phyloP scores from a whole-genome alignment of 2,113 vertebrate species.

The Dicrurus megarhynchus region DNA sequence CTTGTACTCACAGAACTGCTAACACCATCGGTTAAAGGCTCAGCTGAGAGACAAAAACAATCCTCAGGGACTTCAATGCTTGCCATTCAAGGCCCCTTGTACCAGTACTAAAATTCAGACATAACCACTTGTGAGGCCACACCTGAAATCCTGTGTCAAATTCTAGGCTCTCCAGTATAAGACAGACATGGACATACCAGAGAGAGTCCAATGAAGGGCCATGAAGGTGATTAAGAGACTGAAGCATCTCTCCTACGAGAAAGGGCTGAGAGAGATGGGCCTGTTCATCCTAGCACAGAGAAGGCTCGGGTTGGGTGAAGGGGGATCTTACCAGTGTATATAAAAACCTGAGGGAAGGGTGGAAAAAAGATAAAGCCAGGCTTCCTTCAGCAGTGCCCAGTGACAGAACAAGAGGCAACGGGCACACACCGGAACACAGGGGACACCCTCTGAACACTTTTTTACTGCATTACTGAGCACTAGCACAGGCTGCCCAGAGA shows the following conservation, averaged over 20 bases:
- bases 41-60: neutral
- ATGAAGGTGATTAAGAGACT: neutral
- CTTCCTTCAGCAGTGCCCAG: neutral
- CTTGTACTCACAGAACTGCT: neutral
- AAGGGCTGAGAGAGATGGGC: neutral
- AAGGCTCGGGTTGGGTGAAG: neutral
- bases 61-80: neutral
- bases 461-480: neutral
- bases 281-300: neutral
- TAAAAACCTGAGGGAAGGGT: neutral
- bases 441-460: neutral
- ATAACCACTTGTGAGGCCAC: neutral
- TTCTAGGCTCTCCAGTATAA: neutral
- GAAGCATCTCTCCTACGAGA: neutral
- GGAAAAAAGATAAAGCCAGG: neutral
- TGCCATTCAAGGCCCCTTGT: neutral
- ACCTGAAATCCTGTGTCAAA: neutral
- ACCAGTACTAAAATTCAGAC: neutral
- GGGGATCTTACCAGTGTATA: neutral
- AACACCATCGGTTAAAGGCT: neutral
- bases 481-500: neutral
- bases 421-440: neutral
- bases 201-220: neutral
- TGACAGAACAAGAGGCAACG: neutral
- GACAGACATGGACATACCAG: fast-evolving